Conservation (phyloP, 2,113 vertebrate species). For the Lasiurus borealis region DNA sequence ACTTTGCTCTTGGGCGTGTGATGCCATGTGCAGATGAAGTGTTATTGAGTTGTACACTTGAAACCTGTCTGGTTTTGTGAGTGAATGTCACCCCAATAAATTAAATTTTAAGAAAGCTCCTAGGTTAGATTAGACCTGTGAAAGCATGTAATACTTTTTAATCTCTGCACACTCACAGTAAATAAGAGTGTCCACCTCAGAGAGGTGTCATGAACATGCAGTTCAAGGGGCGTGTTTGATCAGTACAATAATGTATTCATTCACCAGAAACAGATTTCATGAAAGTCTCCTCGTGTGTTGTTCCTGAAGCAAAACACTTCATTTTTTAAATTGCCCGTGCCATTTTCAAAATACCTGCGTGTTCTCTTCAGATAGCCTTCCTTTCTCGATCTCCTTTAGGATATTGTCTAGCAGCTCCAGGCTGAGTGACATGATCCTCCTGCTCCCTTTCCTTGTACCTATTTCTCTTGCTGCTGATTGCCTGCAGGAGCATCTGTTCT, state of each 20-base stretch:
- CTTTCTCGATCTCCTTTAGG: neutral
- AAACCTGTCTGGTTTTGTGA: neutral
- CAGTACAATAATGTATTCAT: constrained; percentile 27
- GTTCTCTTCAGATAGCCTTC: neutral
- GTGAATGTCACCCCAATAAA: neutral
- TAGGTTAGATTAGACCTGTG: neutral
- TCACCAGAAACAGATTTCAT: neutral
- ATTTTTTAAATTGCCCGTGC: neutral
- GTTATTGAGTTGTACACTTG: neutral
- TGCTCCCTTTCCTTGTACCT: neutral
- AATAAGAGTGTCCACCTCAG: neutral
- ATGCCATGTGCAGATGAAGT: neutral
- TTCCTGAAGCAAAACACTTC: constrained; percentile 11
- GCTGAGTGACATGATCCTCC: neutral
- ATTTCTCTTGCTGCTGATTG: neutral
- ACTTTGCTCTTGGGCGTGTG: neutral
- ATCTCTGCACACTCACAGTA: neutral
- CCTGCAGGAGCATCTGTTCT: constrained; percentile 6
- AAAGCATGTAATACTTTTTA: neutral
- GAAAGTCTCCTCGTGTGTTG: neutral
- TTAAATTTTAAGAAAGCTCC: neutral
- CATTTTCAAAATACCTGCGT: neutral
- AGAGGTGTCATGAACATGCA: neutral
- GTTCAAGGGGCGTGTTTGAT: neutral
- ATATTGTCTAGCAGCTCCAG: neutral